A percentile compares a stretch with the other conserved stretches of the same genome.
phyloP scores from a whole-genome alignment of 1,140 invertebrate genomes.

The Pseudobourletiella spinata region DNA sequence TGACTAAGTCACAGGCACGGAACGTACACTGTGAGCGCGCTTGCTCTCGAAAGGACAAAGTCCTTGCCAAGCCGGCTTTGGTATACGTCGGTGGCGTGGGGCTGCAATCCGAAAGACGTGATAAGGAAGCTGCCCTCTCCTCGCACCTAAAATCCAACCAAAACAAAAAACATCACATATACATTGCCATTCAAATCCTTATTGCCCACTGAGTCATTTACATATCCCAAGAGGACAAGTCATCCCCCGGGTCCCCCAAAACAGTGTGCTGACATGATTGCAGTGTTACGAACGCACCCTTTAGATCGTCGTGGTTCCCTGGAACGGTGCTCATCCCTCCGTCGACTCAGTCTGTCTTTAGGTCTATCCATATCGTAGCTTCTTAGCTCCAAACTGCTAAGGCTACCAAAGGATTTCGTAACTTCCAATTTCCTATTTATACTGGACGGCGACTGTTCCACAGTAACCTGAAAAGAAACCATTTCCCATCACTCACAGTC shows the following conservation, averaged over 20 bases:
- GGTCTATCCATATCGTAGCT: conserved; percentile 26
- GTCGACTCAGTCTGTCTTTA: conserved; percentile 27
- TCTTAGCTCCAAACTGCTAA: conserved; percentile 32
- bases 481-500: neutral
- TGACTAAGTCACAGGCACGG: conserved; percentile 75
- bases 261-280: no score
- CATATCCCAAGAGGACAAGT: no score
- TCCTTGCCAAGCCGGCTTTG: conserved; percentile 52
- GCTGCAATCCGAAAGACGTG: conserved; percentile 62
- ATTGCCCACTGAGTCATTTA: no score
- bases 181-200: no score
- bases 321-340: conserved; percentile 28
- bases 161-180: no score
- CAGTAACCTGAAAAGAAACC: conserved; percentile 25
- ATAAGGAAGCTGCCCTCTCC: conserved; percentile 75
- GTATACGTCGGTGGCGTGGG: conserved; percentile 28
- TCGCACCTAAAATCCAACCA: conserved; percentile 48
- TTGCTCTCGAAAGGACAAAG: conserved; percentile 77
- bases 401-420: conserved; percentile 31
- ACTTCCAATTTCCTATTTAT: conserved; percentile 28
- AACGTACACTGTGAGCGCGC: conserved; percentile 74
- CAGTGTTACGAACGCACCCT: conserved; percentile 15
- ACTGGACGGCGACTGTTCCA: conserved; percentile 26
- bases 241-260: no score
- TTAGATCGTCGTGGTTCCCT: conserved; percentile 26